phyloP scores from a whole-genome alignment of 2,113 vertebrate genomes.

The Potamarius usumacintae region DNA sequence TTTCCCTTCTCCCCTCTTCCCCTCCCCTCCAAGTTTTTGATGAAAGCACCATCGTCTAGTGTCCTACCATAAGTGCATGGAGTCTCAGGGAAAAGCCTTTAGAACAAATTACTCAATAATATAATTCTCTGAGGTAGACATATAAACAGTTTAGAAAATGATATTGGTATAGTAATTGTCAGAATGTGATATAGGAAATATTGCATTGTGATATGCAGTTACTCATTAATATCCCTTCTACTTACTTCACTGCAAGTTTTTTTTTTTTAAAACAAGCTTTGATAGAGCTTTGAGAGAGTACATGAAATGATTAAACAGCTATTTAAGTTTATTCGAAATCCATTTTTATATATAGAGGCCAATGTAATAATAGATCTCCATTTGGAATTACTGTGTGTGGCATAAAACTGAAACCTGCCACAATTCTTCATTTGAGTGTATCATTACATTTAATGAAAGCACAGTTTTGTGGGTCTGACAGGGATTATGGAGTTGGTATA shows the following conservation, averaged over 20 bases:
- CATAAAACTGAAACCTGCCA: conserved; percentile 23
- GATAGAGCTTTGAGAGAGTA: too few relatives aligned
- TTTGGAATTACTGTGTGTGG: conserved; percentile 7
- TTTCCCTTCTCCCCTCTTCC: too few relatives aligned
- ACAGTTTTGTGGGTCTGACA: conserved; percentile 63
- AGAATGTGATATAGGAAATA: background rate
- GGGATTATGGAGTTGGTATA: conserved; percentile 59
- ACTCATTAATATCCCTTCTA: background rate
- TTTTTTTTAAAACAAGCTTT: conserved; percentile 4
- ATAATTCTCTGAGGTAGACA: background rate
- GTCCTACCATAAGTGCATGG: background rate
- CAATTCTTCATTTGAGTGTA: conserved; percentile 65
- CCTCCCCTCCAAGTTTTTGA: background rate
- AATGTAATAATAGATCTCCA: conserved; percentile 14
- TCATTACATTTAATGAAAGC: conserved; percentile 65
- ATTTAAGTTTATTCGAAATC: conserved; percentile 29
- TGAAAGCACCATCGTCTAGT: background rate
- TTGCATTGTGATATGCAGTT: background rate
- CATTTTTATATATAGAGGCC: conserved; percentile 4
- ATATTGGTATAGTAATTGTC: background rate
- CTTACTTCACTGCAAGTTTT: background rate
- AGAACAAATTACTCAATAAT: conserved; percentile 8
- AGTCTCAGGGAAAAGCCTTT: background rate
- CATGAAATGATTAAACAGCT: background rate
- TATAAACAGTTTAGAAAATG: background rate